Percentiles rank a stretch among this genome's conserved stretches.
phyloP scores from a whole-genome alignment of 92 coral and sea anemone species.

The Umimayanthus kanabou region DNA sequence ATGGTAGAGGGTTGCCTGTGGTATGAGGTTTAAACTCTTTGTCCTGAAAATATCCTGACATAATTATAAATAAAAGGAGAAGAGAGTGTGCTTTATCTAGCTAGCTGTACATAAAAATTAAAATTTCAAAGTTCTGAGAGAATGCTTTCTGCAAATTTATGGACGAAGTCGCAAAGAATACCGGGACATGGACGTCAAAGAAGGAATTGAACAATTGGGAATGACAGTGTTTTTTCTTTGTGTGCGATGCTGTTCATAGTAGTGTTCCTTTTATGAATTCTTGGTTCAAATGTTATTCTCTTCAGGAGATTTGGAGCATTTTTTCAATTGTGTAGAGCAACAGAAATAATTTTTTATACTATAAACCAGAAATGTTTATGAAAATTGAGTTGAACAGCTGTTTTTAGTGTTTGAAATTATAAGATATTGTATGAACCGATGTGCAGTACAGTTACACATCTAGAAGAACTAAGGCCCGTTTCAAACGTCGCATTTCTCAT shows the following conservation, averaged over 20 bases:
- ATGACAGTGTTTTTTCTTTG: no score
- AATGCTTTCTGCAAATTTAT: no score
- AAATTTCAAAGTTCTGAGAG: neutral
- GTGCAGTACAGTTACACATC: neutral
- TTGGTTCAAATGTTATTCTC: no score
- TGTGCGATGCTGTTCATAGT: neutral
- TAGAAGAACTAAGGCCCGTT: no score
- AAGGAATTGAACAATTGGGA: neutral
- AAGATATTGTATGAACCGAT: neutral
- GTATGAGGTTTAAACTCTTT: neutral
- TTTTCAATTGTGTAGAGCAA: neutral
- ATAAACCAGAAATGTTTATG: neutral
- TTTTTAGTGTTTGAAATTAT: neutral
- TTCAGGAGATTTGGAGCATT: neutral
- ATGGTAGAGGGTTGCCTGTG: neutral
- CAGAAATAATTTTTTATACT: neutral
- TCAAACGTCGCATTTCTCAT: no score
- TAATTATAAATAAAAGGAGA: no score
- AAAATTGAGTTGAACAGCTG: no score
- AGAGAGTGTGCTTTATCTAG: neutral
- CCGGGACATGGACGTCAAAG: neutral
- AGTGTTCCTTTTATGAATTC: neutral
- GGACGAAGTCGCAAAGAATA: no score
- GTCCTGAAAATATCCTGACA: neutral
- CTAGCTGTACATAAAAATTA: neutral